Conservation (phyloP, 2,797 vertebrate species). For the Betta splendens region DNA sequence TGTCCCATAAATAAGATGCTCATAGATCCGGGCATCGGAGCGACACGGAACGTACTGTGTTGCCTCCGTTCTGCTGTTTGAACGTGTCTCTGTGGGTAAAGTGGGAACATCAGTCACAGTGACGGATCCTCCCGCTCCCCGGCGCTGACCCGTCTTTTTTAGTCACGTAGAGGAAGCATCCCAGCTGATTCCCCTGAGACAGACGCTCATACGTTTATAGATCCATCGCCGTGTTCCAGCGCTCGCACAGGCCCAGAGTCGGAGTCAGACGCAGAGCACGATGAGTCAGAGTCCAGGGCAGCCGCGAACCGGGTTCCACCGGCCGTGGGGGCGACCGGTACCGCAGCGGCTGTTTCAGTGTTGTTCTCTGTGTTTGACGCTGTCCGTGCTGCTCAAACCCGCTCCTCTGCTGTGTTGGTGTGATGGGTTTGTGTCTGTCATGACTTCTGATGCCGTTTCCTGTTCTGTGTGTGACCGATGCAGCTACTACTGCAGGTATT, state of each 20-base stretch:
- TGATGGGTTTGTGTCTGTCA: slow-evolving; percentile 30
- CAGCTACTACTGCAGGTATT: slow-evolving; percentile 35
- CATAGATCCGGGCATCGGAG: not conserved
- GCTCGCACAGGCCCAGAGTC: slow-evolving; percentile 46
- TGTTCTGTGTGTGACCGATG: slow-evolving; percentile 11
- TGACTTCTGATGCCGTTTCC: slow-evolving; percentile 15
- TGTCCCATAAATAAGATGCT: not conserved
- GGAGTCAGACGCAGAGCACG: slow-evolving; percentile 39
- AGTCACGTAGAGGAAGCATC: slow-evolving; percentile 21
- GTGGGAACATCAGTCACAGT: not conserved
- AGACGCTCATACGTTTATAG: slow-evolving; percentile 46
- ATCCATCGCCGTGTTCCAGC: slow-evolving; percentile 34
- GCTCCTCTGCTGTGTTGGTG: slow-evolving; percentile 19
- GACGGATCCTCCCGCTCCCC: not conserved
- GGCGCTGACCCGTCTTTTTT: slow-evolving; percentile 13
- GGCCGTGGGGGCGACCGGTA: slow-evolving; percentile 20
- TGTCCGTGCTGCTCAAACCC: slow-evolving; percentile 29
- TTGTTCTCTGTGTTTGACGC: slow-evolving; percentile 36
- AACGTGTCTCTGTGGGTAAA: not conserved
- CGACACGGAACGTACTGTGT: not conserved
- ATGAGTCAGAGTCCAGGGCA: slow-evolving; percentile 58
- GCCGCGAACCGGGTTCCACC: slow-evolving; percentile 22
- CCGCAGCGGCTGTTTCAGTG: slow-evolving; percentile 18
- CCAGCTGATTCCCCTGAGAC: slow-evolving; percentile 35
- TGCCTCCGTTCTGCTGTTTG: not conserved